Conservation (phyloP, 2,797 vertebrate genomes). For the Aulostomus chinensis region DNA sequence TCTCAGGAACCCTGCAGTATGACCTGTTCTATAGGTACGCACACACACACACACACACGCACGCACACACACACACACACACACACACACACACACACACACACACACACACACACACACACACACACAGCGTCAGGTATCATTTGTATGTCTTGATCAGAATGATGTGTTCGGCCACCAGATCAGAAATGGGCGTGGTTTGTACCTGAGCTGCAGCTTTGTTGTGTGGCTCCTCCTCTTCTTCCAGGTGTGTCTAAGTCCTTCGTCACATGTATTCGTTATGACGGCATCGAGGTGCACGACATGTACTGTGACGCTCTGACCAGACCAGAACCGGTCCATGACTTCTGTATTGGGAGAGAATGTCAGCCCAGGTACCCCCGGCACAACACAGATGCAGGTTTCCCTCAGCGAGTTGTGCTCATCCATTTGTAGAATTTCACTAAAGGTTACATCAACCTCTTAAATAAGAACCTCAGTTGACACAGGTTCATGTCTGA, state of each 20-base stretch:
- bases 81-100: background rate
- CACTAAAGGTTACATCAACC: too few species aligned
- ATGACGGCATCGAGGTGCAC: constrained; percentile 94
- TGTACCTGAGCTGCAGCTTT: background rate
- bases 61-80: background rate
- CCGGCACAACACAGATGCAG: background rate
- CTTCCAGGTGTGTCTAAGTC: constrained; percentile 89
- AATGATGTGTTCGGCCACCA: too few species aligned
- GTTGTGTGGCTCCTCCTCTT: background rate
- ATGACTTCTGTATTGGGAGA: constrained; percentile 95
- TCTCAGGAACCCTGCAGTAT: constrained; percentile 97
- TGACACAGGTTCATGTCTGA: too few species aligned
- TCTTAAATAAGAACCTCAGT: too few species aligned
- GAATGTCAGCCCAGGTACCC: constrained; percentile 94
- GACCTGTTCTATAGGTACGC: constrained; percentile 93
- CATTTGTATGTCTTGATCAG: too few species aligned
- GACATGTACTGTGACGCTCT: constrained; percentile 93
- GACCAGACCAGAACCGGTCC: constrained; percentile 94
- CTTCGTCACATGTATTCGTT: constrained; percentile 93
- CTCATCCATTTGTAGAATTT: too few species aligned
- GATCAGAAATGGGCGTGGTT: too few species aligned
- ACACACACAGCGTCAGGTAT: too few species aligned
- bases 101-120: background rate
- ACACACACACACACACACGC: constrained; percentile 1
- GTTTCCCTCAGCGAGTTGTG: too few species aligned